Base-by-base conservation (phyloP, 2,888 invertebrate genomes). In the Dryomyza anilis region DNA sequence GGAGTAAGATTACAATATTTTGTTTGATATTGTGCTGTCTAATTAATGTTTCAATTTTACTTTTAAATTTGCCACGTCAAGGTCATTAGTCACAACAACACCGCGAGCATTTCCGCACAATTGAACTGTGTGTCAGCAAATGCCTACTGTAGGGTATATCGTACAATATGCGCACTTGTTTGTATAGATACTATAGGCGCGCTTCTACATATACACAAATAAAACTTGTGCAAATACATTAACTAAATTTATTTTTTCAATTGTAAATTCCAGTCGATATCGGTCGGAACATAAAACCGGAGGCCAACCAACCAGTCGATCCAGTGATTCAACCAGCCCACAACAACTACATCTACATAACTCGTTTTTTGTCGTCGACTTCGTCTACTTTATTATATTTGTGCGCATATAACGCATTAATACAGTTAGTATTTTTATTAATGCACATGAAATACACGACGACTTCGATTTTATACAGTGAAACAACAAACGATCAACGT, bases 181-280 rank as follows among this genome's bases (percentile, higher is more conserved):
- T 19, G 30, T 56, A 19, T 29, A 3, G 30, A 53, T 16, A 19
- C 48, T 53, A 33, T 33, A 43, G 33, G 5, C 12, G 16, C 21
- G 25, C 16, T 16, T 56, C 25, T 30, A 56, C 16, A 55, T 25
- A 36, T 43, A 56, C 25, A 56, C 56, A 43, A 8, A 12, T 23
- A 33, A 30, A 33, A 19, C 29, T 29, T 33, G 8, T 30, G 12
- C 27, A 57, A 7, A 57, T 10, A n/a, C 16, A 19, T 10, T 57
- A 59, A 59, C n/a, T 8, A 59, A 27, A 59, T 29, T 16, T 46
- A 30, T 46, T 25, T 55, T 56, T 23, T 45, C 29, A 29, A 48
- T 59, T 59, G 16, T 48, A 21, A 48, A 46, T 59, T 59, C 48
- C 59, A 59, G 59, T 59, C 30, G 46, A 59, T 33, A 59, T 59